These are phyloP conservation scores for Trichopoda pennipes DNA, from an alignment of 2,888 invertebrate genomes.

Conservation along the genomic window DNA sequence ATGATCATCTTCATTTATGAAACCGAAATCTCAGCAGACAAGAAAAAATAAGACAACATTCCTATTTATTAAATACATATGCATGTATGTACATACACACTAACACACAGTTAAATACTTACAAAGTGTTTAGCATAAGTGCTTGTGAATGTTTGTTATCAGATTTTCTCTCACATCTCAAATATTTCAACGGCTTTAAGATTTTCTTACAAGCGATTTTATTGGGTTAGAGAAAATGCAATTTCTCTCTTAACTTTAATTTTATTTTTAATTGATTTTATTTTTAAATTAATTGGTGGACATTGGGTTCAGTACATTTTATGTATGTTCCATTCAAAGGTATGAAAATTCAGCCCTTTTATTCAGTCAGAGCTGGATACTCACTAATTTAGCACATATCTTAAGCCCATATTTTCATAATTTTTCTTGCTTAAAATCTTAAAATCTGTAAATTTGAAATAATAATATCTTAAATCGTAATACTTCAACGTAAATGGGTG, in stretches of 20 bases:
- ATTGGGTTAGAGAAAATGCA: slow-evolving; percentile 17
- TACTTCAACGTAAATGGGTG: too few relatives aligned
- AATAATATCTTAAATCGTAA: too few relatives aligned
- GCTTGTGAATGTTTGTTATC: background rate
- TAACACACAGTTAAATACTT: background rate
- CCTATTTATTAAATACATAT: slow-evolving; percentile 47
- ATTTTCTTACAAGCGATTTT: slow-evolving; percentile 30
- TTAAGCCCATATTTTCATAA: too few relatives aligned
- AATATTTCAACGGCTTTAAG: slow-evolving; percentile 48
- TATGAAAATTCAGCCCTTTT: too few relatives aligned
- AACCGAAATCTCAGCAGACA: slow-evolving; percentile 52
- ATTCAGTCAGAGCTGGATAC: too few relatives aligned
- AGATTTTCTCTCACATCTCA: slow-evolving; percentile 32
- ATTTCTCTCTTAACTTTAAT: background rate
- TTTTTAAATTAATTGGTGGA: too few relatives aligned
- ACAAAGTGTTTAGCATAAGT: background rate
- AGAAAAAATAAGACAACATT: slow-evolving; percentile 45
- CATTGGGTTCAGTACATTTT: too few relatives aligned
- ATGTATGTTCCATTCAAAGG: too few relatives aligned
- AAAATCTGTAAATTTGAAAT: too few relatives aligned
- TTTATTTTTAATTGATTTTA: too few relatives aligned
- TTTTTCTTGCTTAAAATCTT: too few relatives aligned
- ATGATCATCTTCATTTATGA: slow-evolving; percentile 57
- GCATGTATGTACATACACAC: slow-evolving; percentile 4
- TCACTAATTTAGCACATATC: too few relatives aligned